Evolutionary conservation across 2,888 invertebrate genomes (phyloP).

Genomic region (Synergus japonicus): DNA sequence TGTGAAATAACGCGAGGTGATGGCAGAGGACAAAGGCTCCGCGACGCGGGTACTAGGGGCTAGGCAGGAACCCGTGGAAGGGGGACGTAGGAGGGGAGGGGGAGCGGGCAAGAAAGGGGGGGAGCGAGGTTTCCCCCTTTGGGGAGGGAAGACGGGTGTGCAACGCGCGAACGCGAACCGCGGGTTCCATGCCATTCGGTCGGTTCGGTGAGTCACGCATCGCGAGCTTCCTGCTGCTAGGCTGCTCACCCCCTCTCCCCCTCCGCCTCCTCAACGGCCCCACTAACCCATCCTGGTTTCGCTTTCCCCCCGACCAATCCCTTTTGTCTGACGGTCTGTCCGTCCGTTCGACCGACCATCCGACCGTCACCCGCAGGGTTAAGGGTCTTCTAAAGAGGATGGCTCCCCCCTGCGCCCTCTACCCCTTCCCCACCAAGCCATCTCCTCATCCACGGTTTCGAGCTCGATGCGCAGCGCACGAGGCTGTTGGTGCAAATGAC

Average conservation of each 20-base stretch:
- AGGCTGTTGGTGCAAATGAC: conserved; percentile 39
- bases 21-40: conserved; percentile 75
- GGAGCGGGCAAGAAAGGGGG: conserved; percentile 53
- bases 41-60: conserved; percentile 68
- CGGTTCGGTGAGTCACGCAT: conserved; percentile 76
- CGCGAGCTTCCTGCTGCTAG: conserved; percentile 76
- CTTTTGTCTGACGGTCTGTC: conserved; percentile 67
- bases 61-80: conserved; percentile 57
- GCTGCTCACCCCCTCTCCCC: conserved; percentile 57
- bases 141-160: conserved; percentile 58
- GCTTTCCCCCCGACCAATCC: conserved; percentile 61
- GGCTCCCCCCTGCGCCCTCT: conserved; percentile 56
- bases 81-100: conserved; percentile 53
- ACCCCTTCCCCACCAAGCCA: conserved; percentile 26
- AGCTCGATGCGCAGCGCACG: conserved; percentile 22
- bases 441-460: conserved; percentile 35
- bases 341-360: conserved; percentile 65
- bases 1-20: conserved; percentile 75
- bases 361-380: conserved; percentile 76
- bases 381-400: conserved; percentile 75
- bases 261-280: conserved; percentile 47
- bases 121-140: conserved; percentile 53
- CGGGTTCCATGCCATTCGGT: conserved; percentile 70
- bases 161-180: conserved; percentile 72
- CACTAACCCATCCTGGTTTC: conserved; percentile 42